These are phyloP conservation scores for Vanessa cardui DNA, from an alignment of 2,888 invertebrate genomes.

Conservation along the genomic window DNA sequence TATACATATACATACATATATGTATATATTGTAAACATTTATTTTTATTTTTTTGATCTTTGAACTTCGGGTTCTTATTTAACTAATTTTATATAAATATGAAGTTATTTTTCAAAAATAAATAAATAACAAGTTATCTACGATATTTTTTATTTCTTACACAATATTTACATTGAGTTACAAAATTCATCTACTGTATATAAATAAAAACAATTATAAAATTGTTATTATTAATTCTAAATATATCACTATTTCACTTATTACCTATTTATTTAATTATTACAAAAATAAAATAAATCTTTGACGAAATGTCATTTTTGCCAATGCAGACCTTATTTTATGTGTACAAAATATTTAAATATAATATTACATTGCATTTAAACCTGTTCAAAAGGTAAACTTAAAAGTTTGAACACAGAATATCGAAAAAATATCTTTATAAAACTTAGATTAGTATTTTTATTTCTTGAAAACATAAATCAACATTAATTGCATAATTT, in stretches of 20 bases:
- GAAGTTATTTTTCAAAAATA: not conserved
- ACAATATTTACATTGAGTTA: constrained; percentile 35
- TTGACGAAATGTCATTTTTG: constrained; percentile 1
- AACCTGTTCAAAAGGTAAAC: not conserved
- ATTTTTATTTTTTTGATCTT: no score
- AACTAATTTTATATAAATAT: no score
- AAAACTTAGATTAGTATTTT: no score
- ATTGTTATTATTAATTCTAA: constrained; percentile 16
- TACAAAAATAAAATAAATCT: constrained; percentile 8
- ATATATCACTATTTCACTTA: constrained; percentile 19
- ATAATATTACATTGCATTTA: not conserved
- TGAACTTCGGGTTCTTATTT: no score
- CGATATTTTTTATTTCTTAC: constrained; percentile 26
- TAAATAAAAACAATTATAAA: constrained; percentile 30
- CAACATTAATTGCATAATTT: no score
- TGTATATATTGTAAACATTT: no score
- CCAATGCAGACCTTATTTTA: not conserved
- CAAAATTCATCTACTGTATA: constrained; percentile 29
- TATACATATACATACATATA: no score
- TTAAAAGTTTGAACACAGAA: not conserved
- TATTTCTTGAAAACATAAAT: no score
- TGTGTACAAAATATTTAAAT: not conserved
- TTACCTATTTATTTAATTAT: not conserved
- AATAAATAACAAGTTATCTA: constrained; percentile 18
- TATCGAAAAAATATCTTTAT: no score